Evolutionary conservation across 2,888 invertebrate species (phyloP), one percentile per base, ranked within the genome.

Genomic region (Catotricha subobsoleta): DNA sequence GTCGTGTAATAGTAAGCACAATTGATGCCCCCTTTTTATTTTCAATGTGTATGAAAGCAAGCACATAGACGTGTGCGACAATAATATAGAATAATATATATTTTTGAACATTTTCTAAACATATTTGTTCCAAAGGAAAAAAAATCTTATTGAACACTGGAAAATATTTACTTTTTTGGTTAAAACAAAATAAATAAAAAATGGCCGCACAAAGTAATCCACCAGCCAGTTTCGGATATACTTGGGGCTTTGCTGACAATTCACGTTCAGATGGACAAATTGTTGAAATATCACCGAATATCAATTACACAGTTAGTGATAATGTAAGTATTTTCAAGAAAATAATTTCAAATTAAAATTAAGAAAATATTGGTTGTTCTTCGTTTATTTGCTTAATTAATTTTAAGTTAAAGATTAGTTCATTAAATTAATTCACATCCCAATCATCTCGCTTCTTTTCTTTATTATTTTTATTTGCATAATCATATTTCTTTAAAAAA

Each of bases 291-390:
- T 59, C 62, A 47, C 62, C 62, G 44, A 62, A 62, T 50, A 60
- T 62, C 47, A 62, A 63, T 52, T 62, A 62, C 48, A 63, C 62
- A 44, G 63, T 62, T 49, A 59, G 62, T 51, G 63, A 62, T 51
- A 56, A 62, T 56, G 63, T 62, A 60, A 63, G 60, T 33, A 36
- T 10, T 31, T 40, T 37, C 3, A 5, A 2, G 4, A 3, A 15
- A 30, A 9, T 8, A 23, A 21, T 35, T 35, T 21, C 2, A n/a
- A n/a, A n/a, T n/a, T n/a, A n/a, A n/a, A n/a, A n/a, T n/a, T n/a
- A n/a, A n/a, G n/a, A n/a, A n/a, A n/a, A n/a, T n/a, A n/a, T n/a
- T n/a, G n/a, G n/a, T n/a, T n/a, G n/a, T n/a, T n/a, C n/a, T n/a
- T n/a, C n/a, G n/a, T n/a, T n/a, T n/a, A n/a, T n/a, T n/a, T n/a